Evolutionary conservation across 2,797 vertebrate species (phyloP), one percentile per base, ranked within the genome.

Genomic region (Gobionotothen gibberifrons): DNA sequence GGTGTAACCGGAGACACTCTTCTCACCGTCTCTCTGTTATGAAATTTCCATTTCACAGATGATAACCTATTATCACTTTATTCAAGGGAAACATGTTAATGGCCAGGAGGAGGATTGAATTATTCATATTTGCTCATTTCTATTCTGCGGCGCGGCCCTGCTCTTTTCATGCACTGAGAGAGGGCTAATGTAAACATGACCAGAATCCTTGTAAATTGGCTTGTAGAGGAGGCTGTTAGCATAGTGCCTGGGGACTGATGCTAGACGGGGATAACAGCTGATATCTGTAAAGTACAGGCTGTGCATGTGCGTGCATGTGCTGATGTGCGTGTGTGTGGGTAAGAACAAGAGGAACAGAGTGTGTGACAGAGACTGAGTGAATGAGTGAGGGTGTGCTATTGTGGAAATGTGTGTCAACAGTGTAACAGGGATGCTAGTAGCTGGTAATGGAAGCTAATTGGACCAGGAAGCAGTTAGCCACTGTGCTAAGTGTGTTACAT

Each of bases 31-130:
- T 90, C 92, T 97, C 96, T 97, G 97, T 99, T 99, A 99, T 99
- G 97, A 98, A 98, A 99, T 99, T 98, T 98, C 97, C 98, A 98
- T 99, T 99, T 99, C 97, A 99, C 97, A 99, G 97, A 99, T 99
- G 98, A 99, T 99, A 99, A 99, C 97, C 97, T 99, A 99, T 99
- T 99, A 99, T 99, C 97, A 98, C 98, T 99, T 98, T 98, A 98
- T 99, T 98, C 97, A 98, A 97, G 96, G 96, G 96, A 99, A 98
- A 98, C 96, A 96, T 98, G 97, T 97, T 99, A 98, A 99, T 99
- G 96, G 97, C 98, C 96, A 95, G 94, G 94, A 97, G 98, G 96
- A 97, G 96, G 96, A 96, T 94, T 99, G 98, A 99, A 99, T 99
- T 98, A 99, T 99, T 99, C 98, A 99, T 99, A 97, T 98, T 97